phyloP scores from a whole-genome alignment of 2,797 vertebrate species.

The Mus minutoides region DNA sequence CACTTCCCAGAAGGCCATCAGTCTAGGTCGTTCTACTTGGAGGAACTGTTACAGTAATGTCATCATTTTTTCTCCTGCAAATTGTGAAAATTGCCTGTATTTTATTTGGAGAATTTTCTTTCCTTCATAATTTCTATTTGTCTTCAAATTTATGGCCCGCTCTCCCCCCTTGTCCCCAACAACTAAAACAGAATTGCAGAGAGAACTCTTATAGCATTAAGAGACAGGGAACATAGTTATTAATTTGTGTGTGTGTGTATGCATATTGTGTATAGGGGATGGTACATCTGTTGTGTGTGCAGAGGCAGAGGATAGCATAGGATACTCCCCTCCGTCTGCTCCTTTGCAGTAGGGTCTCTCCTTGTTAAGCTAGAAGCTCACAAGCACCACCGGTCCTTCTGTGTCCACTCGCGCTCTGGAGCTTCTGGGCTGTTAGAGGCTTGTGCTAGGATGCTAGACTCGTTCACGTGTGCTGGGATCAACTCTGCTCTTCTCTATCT shows the following conservation, averaged over 20 bases:
- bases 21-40: constrained; percentile 27
- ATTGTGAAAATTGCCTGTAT: constrained; percentile 56
- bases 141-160: constrained; percentile 24
- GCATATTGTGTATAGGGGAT: background rate
- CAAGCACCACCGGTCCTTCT: background rate
- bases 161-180: background rate
- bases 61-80: constrained; percentile 22
- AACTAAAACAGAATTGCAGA: background rate
- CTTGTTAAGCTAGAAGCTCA: background rate
- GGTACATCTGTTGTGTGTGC: background rate
- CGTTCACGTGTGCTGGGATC: background rate
- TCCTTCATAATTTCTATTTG: constrained; percentile 40
- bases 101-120: constrained; percentile 50
- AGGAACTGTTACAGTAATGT: constrained; percentile 17
- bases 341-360: background rate
- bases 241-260: too few relatives aligned
- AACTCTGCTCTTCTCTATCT: background rate
- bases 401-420: background rate
- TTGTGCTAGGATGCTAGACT: background rate
- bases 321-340: background rate
- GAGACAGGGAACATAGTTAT: background rate
- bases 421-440: background rate
- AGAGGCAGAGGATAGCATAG: background rate
- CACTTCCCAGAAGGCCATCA: background rate
- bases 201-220: background rate